Percentiles rank a stretch among this genome's conserved stretches.
phyloP scores from a whole-genome alignment of 2,113 vertebrate species.

The Rhombomys opimus region DNA sequence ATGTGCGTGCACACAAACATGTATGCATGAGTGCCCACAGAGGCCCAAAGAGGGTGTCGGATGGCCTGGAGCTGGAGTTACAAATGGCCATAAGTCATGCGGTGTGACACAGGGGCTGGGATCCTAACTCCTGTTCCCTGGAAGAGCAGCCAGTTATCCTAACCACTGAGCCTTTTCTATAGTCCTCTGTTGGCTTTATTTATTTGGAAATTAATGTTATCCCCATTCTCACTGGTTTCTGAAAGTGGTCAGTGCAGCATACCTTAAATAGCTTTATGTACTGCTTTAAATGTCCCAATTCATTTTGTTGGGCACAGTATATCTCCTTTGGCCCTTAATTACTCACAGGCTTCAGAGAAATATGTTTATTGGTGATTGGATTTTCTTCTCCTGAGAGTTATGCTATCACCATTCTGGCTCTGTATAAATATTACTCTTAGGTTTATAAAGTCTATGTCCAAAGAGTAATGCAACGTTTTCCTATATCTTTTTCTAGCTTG shows the following conservation, averaged over 20 bases:
- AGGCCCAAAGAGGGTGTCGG: too few relatives aligned
- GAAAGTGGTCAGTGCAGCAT: not conserved
- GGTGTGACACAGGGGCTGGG: too few relatives aligned
- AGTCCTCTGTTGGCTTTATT: not conserved
- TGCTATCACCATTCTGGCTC: not conserved
- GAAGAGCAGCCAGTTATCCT: not conserved
- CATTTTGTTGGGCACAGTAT: not conserved
- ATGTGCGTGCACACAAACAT: too few relatives aligned
- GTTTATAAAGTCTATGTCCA: not conserved
- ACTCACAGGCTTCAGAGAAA: not conserved
- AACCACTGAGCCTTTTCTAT: not conserved
- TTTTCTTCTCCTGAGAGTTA: conserved; percentile 6
- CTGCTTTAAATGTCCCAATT: not conserved
- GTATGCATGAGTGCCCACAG: not conserved
- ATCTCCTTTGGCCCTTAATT: conserved; percentile 24
- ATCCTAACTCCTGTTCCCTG: not conserved
- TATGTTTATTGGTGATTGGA: not conserved
- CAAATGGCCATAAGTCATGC: not conserved
- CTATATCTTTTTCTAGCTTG: not conserved
- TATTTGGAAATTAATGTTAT: not conserved
- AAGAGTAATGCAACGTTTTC: not conserved
- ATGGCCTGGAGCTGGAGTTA: not conserved
- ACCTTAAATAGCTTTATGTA: not conserved
- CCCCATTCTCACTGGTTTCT: not conserved
- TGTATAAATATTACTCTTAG: conserved; percentile 26